Conservation (phyloP, 2,888 invertebrate species). For the Cerastoderma edule region DNA sequence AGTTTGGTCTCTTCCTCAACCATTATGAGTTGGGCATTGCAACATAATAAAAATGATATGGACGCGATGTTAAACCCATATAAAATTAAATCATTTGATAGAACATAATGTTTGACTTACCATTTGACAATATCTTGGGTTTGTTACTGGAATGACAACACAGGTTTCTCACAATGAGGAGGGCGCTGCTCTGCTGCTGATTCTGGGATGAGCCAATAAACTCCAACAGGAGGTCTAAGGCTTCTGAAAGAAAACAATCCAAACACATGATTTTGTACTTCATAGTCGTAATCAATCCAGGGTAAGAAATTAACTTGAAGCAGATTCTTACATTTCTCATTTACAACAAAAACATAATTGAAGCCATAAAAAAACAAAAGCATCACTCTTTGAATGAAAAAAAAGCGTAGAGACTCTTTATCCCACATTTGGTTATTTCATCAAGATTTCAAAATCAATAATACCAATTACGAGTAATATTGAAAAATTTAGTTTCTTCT, state of each 20-base stretch:
- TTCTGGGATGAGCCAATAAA: slow-evolving; percentile 70
- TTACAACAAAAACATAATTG: background rate
- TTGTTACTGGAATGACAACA: slow-evolving; percentile 81
- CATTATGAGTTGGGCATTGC: too few species aligned
- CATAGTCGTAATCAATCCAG: background rate
- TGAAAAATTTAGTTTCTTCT: too few species aligned
- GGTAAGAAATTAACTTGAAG: background rate
- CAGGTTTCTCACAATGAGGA: slow-evolving; percentile 79
- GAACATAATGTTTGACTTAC: slow-evolving; percentile 60
- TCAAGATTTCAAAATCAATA: too few species aligned
- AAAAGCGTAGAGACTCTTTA: too few species aligned
- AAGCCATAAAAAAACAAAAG: too few species aligned
- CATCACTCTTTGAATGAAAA: too few species aligned
- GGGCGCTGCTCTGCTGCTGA: slow-evolving; percentile 68
- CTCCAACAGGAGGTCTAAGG: slow-evolving; percentile 77
- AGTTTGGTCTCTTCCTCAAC: too few species aligned
- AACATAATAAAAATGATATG: too few species aligned
- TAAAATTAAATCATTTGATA: too few species aligned
- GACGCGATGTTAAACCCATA: too few species aligned
- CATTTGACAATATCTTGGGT: slow-evolving; percentile 80
- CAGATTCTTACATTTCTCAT: background rate
- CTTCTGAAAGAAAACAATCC: slow-evolving; percentile 66
- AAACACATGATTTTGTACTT: background rate
- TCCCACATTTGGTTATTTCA: too few species aligned
- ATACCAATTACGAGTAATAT: too few species aligned